phyloP scores from a whole-genome alignment of 2,113 vertebrate genomes.

The Morone chrysops region DNA sequence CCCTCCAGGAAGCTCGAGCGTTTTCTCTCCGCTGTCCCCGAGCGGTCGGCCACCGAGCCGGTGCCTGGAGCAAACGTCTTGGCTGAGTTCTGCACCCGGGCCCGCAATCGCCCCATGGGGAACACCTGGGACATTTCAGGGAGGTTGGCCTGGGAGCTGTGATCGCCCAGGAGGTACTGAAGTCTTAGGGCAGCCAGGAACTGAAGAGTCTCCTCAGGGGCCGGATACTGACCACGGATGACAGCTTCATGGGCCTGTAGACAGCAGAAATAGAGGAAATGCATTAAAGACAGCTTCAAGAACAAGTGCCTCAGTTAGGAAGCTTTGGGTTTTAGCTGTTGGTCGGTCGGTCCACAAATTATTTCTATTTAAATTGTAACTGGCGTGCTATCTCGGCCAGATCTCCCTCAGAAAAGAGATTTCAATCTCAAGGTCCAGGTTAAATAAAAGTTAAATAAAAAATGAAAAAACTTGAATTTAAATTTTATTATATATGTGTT shows the following conservation, averaged over 20 bases:
- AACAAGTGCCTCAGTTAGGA: background rate
- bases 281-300: background rate
- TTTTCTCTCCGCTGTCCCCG: conserved; percentile 85
- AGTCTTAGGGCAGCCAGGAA: conserved; percentile 93
- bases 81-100: conserved; percentile 92
- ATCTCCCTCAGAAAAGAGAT: too few species aligned
- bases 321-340: too few species aligned
- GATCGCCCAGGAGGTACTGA: conserved; percentile 92
- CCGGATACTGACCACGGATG: conserved; percentile 94
- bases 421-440: too few species aligned
- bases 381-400: too few species aligned
- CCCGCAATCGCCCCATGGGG: conserved; percentile 88
- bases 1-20: conserved; percentile 96
- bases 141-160: conserved; percentile 73
- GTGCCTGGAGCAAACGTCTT: conserved; percentile 83
- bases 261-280: background rate
- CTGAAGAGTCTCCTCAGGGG: conserved; percentile 96
- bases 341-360: too few species aligned
- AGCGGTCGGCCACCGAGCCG: conserved; percentile 60
- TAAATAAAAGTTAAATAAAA: too few species aligned
- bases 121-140: conserved; percentile 92
- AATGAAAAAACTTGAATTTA: too few species aligned
- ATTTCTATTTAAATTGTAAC: too few species aligned
- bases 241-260: conserved; percentile 94
- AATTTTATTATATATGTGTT: too few species aligned